Conservation (phyloP, 2,888 invertebrate genomes). For the Pristionchus exspectatus region DNA sequence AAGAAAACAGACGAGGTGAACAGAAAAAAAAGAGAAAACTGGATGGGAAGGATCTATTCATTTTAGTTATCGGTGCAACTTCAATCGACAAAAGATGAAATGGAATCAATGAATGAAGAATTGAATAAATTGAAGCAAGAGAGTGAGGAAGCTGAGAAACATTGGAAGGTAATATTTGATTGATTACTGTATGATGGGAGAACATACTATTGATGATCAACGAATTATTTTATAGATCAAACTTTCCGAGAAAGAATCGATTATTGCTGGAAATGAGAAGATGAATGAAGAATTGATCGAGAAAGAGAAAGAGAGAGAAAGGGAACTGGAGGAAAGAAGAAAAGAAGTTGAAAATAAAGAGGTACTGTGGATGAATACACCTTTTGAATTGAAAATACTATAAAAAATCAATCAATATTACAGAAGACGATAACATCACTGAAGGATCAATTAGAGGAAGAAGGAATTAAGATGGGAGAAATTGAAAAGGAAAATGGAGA, state of each 20-base stretch:
- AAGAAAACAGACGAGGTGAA: constrained; percentile 17
- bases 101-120: constrained; percentile 47
- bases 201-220: background rate
- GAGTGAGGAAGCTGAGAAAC: constrained; percentile 22
- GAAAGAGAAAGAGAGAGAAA: constrained; percentile 45
- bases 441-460: constrained; percentile 44
- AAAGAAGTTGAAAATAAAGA: constrained; percentile 22
- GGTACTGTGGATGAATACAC: background rate
- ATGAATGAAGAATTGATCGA: constrained; percentile 49
- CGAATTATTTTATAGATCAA: background rate
- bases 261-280: constrained; percentile 50
- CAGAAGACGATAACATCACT: constrained; percentile 24
- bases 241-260: constrained; percentile 27
- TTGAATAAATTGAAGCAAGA: constrained; percentile 11
- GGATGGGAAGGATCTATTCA: background rate
- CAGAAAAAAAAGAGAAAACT: background rate
- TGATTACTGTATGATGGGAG: background rate
- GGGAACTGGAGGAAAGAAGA: constrained; percentile 5
- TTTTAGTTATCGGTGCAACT: constrained; percentile 2
- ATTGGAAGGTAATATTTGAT: constrained; percentile 47
- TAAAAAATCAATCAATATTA: background rate
- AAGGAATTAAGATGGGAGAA: constrained; percentile 60
- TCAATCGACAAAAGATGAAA: background rate
- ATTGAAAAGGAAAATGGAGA: constrained; percentile 64
- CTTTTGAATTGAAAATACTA: background rate